phyloP scores from a whole-genome alignment of 2,113 vertebrate species.

The Amphiprion ocellaris region DNA sequence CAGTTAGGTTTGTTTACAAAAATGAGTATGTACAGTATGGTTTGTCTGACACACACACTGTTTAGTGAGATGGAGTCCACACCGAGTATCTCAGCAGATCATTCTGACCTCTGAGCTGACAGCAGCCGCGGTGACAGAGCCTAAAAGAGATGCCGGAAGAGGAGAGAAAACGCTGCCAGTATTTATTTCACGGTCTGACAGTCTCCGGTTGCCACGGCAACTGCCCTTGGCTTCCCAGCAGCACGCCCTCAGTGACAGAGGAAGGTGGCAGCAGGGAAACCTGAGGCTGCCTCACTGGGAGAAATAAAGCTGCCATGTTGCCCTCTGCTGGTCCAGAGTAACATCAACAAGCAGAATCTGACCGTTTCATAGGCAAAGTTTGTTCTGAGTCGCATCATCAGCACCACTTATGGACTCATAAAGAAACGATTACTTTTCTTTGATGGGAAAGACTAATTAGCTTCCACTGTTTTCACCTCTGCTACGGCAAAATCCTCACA shows the following conservation, averaged over 20 bases:
- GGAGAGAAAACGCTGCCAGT: slow-evolving; percentile 39
- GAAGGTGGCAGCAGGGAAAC: not conserved
- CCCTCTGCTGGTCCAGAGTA: slow-evolving; percentile 35
- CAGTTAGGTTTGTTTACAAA: slow-evolving; percentile 71
- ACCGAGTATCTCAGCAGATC: not conserved
- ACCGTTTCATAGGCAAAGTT: too few species aligned
- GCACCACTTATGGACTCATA: not conserved
- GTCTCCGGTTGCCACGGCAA: slow-evolving; percentile 56
- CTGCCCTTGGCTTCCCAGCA: slow-evolving; percentile 32
- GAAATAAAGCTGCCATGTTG: not conserved
- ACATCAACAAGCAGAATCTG: not conserved
- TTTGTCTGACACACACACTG: slow-evolving; percentile 1
- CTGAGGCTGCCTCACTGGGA: not conserved
- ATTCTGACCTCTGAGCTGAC: not conserved
- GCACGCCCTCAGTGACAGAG: not conserved
- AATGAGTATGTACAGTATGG: slow-evolving; percentile 25
- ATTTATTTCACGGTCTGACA: slow-evolving; percentile 33
- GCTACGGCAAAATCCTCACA: not conserved
- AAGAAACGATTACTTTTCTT: not conserved
- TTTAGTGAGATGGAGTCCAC: not conserved
- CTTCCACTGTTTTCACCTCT: not conserved
- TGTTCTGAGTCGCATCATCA: too few species aligned
- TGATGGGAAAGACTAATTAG: not conserved
- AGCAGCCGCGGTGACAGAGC: not conserved
- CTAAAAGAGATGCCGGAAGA: not conserved